Evolutionary conservation across 1,140 invertebrate species (phyloP), one percentile per base, ranked within the genome.

Genomic region (Drosophila murphyi): DNA sequence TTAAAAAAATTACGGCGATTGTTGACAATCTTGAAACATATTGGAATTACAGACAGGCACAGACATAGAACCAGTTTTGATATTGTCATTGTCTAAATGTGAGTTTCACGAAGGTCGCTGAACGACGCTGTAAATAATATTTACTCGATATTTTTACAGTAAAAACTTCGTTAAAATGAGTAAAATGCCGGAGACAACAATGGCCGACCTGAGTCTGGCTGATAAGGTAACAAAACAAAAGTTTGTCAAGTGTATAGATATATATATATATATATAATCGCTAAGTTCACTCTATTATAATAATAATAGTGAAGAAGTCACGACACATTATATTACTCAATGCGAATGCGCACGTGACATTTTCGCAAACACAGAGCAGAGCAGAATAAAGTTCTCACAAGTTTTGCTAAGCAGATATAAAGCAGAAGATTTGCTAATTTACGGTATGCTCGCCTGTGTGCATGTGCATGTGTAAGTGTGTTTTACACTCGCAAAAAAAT

Each of bases 191-290:
- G 90, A 91, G 74, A 91, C 90, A 34, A 76, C 82, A 20, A 80
- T 87, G 57, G 86, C 80, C 62, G 90, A 91, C 61, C 74, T 91
- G 59, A 91, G 89, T 50, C 71, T 91, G 73, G 78, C 82, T 54
- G 90, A 91, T 90, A 91, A 91, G 90, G 90, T 90, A 80, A 82
- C 8, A 47, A 34, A 51, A 41, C n/a, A 10, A 28, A 5, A 5
- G 2, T 51, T n/a, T 10, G 3, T 50, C 28, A 31, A 31, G 3
- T 31, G 20, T 5, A 34, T 34, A 3, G 31, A 31, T 8, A 28
- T 31, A 20, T 45, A 2, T 45, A 1, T 5, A 4, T 5, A 20
- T 45, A n/a, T 20, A 45, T 45, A 5, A 20, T 20, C 20, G 20
- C 20, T 20, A 20, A 20, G 20, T 20, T 20, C 20, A 20, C 20